Conservation (phyloP, 2,797 vertebrate genomes). For the Oceanodroma leucorhoa region DNA sequence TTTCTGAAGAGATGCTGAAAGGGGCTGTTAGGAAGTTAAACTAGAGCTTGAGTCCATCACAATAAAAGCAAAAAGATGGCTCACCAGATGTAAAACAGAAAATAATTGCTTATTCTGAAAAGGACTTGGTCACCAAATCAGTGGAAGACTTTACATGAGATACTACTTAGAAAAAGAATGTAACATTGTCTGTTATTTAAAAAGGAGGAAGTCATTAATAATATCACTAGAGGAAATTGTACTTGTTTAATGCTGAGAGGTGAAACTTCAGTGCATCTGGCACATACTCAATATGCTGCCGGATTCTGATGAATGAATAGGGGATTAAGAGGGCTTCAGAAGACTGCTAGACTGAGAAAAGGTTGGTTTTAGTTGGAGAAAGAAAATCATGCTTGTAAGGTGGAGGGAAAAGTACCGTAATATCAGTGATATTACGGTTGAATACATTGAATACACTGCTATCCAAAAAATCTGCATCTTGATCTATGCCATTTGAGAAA, state of each 20-base stretch:
- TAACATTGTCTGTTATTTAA: neutral
- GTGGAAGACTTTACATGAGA: neutral
- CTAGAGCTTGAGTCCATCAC: neutral
- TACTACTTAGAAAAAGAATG: neutral
- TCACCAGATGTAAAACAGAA: neutral
- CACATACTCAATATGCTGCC: neutral
- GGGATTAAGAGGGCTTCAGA: neutral
- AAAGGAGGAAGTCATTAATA: neutral
- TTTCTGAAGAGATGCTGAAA: neutral
- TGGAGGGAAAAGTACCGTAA: neutral
- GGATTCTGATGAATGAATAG: neutral
- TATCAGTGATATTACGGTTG: too few relatives aligned
- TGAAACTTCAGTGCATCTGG: neutral
- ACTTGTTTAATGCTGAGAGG: neutral
- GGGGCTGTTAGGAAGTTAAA: neutral
- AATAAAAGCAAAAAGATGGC: neutral
- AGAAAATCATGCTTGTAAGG: neutral
- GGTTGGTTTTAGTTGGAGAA: neutral
- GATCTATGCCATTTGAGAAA: neutral
- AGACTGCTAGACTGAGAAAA: neutral
- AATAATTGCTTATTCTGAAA: neutral
- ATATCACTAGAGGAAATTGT: neutral
- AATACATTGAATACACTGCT: neutral
- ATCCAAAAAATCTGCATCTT: neutral
- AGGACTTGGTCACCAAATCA: neutral